Conservation (phyloP, 2,113 vertebrate genomes). For the Megaceryle torquata region DNA sequence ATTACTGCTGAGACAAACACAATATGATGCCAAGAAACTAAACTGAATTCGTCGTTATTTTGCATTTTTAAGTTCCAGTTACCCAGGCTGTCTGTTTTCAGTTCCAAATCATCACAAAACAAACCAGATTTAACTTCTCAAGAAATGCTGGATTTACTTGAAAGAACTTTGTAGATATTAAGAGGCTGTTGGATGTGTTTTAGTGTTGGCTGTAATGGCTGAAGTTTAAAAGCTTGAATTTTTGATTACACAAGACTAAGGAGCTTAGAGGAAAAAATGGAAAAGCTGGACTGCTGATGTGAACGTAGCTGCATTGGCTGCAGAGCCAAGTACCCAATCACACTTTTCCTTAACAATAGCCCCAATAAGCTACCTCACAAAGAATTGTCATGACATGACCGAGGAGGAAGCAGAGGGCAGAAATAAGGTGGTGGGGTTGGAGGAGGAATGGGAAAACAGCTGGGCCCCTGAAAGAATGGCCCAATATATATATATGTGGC, state of each 20-base stretch:
- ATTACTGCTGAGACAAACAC: constrained; percentile 39
- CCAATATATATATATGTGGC: too few relatives aligned
- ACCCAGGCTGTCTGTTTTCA: constrained; percentile 18
- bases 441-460: not conserved
- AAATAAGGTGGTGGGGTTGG: not conserved
- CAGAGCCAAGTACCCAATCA: not conserved
- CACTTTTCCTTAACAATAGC: not conserved
- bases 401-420: not conserved
- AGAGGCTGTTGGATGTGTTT: constrained; percentile 26
- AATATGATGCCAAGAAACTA: not conserved
- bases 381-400: not conserved
- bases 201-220: not conserved
- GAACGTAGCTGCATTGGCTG: not conserved
- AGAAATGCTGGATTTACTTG: constrained; percentile 54
- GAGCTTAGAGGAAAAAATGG: not conserved
- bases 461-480: not conserved
- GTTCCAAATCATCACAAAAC: constrained; percentile 25
- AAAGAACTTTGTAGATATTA: constrained; percentile 42
- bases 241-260: not conserved
- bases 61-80: constrained; percentile 28
- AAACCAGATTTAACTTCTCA: constrained; percentile 38
- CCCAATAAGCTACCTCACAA: not conserved
- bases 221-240: constrained; percentile 34
- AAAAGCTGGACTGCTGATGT: not conserved
- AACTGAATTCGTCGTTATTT: not conserved